These are phyloP conservation scores for Pinna nobilis DNA, from an alignment of 1,140 invertebrate genomes.

Conservation along the genomic window DNA sequence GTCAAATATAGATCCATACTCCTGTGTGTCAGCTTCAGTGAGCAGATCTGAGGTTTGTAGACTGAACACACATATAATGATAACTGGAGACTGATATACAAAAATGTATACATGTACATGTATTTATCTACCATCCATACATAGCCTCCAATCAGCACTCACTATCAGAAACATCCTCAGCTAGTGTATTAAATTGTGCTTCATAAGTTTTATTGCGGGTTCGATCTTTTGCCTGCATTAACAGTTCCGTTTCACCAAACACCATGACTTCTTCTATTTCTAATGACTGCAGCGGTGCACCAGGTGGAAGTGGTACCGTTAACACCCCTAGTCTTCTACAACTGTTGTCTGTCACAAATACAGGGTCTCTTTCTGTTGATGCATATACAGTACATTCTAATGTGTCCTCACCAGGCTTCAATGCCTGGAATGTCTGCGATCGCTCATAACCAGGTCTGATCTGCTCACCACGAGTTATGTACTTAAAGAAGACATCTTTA, in stretches of 20 bases:
- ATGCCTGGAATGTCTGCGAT: slow-evolving; percentile 27
- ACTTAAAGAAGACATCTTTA: slow-evolving; percentile 39
- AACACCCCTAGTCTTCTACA: slow-evolving; percentile 24
- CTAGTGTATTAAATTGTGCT: slow-evolving; percentile 15
- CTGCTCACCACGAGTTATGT: slow-evolving; percentile 19
- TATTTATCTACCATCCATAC: no score
- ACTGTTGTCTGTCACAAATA: slow-evolving; percentile 21
- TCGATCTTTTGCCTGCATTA: slow-evolving; percentile 15
- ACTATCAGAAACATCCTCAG: no score
- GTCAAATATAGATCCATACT: no score
- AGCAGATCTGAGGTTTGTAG: no score
- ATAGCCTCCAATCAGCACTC: no score
- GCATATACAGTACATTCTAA: slow-evolving; percentile 33
- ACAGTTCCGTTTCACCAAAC: slow-evolving; percentile 38
- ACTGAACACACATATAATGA: no score
- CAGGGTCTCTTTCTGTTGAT: slow-evolving; percentile 24
- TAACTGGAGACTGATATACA: no score
- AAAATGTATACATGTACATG: no score
- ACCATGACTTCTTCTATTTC: slow-evolving; percentile 36
- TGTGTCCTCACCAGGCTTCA: slow-evolving; percentile 25
- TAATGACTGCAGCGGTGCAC: neutral
- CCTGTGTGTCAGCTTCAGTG: no score
- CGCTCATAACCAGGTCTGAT: slow-evolving; percentile 4
- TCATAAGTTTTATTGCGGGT: neutral
- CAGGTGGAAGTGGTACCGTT: slow-evolving; percentile 21